These are phyloP conservation scores for Thoracochromis brauschi DNA, from an alignment of 2,113 vertebrate genomes.

Conservation along the genomic window DNA sequence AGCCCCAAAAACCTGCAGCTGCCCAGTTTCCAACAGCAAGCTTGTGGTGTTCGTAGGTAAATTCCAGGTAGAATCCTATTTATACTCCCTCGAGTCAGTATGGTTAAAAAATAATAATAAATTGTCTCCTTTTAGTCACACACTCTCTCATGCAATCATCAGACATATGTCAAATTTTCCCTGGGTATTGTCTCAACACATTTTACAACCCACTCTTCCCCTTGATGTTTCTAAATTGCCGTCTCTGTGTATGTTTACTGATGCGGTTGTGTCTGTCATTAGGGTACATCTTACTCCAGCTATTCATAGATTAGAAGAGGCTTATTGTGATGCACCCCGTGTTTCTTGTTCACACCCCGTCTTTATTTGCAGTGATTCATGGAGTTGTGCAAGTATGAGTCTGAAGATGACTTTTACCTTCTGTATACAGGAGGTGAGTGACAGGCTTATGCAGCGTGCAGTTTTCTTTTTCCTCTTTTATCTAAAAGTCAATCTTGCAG, in stretches of 20 bases:
- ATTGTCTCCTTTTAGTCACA: neutral
- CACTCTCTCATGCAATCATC: neutral
- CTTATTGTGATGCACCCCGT: neutral
- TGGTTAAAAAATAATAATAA: neutral
- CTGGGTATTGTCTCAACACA: neutral
- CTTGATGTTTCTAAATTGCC: neutral
- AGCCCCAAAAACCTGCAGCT: neutral
- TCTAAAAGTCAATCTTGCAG: neutral
- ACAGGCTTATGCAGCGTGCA: neutral
- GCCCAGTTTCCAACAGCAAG: neutral
- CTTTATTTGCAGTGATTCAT: neutral
- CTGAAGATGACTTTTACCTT: neutral
- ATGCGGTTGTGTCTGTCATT: constrained; percentile 13
- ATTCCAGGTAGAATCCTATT: neutral
- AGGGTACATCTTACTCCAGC: neutral
- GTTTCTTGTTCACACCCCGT: neutral
- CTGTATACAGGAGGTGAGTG: neutral
- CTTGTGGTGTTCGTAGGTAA: neutral
- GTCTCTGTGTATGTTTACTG: constrained; percentile 16
- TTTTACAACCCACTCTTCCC: neutral
- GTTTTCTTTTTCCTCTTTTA: neutral
- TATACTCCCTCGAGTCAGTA: neutral
- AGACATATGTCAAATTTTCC: constrained; percentile 16
- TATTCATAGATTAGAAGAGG: neutral
- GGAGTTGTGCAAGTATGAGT: neutral